Conservation (phyloP, 2,888 invertebrate species). For the Cordylochernes scorpioides region DNA sequence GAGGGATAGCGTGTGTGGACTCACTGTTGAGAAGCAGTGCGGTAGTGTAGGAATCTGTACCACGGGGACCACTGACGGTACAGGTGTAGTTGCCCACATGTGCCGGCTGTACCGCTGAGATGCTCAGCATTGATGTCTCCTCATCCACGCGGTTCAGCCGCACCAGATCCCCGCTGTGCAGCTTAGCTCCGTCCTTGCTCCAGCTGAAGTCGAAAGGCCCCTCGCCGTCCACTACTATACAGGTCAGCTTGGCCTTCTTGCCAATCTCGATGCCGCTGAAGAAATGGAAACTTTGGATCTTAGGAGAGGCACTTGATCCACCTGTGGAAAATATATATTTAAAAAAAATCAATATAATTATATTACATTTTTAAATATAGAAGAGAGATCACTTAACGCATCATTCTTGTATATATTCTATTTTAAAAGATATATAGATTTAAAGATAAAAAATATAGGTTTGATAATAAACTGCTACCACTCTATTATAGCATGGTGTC, state of each 20-base stretch:
- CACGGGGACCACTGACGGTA: slow-evolving; percentile 3
- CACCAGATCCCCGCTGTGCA: neutral
- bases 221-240: slow-evolving; percentile 5
- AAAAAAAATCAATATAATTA: no score
- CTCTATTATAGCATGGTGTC: no score
- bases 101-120: slow-evolving; percentile 3
- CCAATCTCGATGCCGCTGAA: slow-evolving; percentile 2
- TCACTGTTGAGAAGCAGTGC: slow-evolving; percentile 1
- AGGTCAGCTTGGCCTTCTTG: slow-evolving; percentile 1
- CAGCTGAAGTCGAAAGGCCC: slow-evolving; percentile 6
- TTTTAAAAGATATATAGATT: no score
- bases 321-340: no score
- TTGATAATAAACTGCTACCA: no score
- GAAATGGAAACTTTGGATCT: slow-evolving; percentile 3
- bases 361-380: no score
- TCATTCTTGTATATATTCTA: no score
- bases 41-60: slow-evolving; percentile 2
- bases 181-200: slow-evolving; percentile 3
- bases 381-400: no score
- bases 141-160: no score
- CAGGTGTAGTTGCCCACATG: slow-evolving; percentile 10
- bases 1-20: slow-evolving; percentile 1
- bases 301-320: no score
- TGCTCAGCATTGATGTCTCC: neutral
- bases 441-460: no score